Evolutionary conservation across 2,797 vertebrate species (phyloP).

Genomic region (Enteromius unitaeniatus): DNA sequence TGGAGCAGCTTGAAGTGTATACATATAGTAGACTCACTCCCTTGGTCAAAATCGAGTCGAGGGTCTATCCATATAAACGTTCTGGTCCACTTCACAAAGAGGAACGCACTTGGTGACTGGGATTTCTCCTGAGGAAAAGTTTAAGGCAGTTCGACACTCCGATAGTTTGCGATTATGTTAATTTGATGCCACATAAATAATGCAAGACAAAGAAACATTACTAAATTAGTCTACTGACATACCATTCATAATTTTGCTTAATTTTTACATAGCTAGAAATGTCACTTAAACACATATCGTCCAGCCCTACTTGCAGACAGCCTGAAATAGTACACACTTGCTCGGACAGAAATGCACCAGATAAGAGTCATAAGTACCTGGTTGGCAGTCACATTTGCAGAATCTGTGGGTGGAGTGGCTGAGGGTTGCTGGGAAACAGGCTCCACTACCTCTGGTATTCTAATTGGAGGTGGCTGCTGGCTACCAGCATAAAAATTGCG

Average conservation of each 20-base stretch:
- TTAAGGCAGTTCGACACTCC: not conserved
- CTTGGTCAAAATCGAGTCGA: not conserved
- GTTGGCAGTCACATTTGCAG: conserved; percentile 72
- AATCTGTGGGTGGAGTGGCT: conserved; percentile 77
- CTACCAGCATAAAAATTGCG: conserved; percentile 96
- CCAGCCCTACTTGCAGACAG: not conserved
- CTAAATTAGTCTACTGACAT: not conserved
- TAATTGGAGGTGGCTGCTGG: conserved; percentile 90
- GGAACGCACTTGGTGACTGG: not conserved
- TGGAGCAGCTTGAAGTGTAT: not conserved
- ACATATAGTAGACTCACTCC: not conserved
- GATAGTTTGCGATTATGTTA: not conserved
- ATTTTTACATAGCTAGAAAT: too few species aligned
- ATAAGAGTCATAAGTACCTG: conserved; percentile 69
- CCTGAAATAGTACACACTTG: conserved; percentile 16
- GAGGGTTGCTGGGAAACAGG: conserved; percentile 79
- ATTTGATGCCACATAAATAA: not conserved
- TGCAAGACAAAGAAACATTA: not conserved
- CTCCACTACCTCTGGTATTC: conserved; percentile 85
- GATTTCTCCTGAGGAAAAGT: not conserved
- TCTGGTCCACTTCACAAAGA: not conserved
- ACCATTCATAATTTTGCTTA: not conserved
- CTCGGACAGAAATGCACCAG: not conserved
- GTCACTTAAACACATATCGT: not conserved
- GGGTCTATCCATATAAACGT: not conserved